A percentile compares a stretch with the other conserved stretches of the same genome.
Conservation (phyloP, 2,113 vertebrate genomes). For the Phalacrocorax pelagicus region DNA sequence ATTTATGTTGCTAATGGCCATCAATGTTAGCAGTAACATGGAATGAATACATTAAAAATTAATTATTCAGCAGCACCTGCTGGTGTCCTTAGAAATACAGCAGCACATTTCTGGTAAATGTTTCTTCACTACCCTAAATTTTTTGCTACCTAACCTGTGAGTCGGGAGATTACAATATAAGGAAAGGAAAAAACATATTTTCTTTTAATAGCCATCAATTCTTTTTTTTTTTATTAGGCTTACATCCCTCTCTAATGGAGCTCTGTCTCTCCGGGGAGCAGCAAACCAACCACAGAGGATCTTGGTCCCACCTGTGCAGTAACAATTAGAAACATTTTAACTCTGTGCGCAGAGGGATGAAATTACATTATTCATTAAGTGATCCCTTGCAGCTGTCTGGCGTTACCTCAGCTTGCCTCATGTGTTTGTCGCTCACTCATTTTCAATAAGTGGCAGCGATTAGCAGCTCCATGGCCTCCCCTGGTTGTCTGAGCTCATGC, state of each 20-base stretch:
- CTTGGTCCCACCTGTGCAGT: slow-evolving; percentile 27
- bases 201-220: not conserved
- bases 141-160: not conserved
- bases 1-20: slow-evolving; percentile 24
- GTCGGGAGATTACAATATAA: not conserved
- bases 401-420: not conserved
- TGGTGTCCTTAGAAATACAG: not conserved
- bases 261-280: slow-evolving; percentile 5
- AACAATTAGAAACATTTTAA: slow-evolving; percentile 45
- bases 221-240: not conserved
- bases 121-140: not conserved
- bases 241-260: not conserved
- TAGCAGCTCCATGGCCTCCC: not conserved
- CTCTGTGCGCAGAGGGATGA: not conserved
- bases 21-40: not conserved
- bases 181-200: slow-evolving; percentile 1
- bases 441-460: not conserved
- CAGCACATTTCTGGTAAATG: not conserved
- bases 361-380: slow-evolving; percentile 32
- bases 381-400: not conserved
- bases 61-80: slow-evolving; percentile 46
- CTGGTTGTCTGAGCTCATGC: not conserved
- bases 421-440: not conserved
- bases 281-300: not conserved
- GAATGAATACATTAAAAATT: slow-evolving; percentile 19